Evolutionary conservation across 2,113 vertebrate species (phyloP).

Genomic region (Corvus moneduloides): DNA sequence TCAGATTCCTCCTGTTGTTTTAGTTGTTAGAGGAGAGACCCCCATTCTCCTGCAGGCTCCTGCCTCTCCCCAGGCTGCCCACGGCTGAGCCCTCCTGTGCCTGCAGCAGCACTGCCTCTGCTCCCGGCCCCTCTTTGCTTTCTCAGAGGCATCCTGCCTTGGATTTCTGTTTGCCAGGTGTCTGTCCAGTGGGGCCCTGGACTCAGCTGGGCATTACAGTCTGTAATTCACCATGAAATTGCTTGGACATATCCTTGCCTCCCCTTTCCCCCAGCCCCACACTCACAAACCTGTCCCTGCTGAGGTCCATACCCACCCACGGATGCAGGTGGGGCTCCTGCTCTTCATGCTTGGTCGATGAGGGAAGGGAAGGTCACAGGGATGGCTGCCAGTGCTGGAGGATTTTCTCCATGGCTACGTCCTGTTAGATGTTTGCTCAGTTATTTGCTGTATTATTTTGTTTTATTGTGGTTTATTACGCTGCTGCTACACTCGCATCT

Average conservation of each 20-base stretch:
- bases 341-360: not conserved
- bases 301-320: not conserved
- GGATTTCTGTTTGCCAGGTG: not conserved
- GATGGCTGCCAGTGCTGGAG: not conserved
- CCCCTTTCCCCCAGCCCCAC: not conserved
- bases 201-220: not conserved
- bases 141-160: not conserved
- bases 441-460: not conserved
- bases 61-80: not conserved
- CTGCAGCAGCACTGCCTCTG: not conserved
- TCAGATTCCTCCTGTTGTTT: not conserved
- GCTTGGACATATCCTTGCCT: not conserved
- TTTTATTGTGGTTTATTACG: not conserved
- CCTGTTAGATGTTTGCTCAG: not conserved
- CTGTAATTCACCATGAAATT: not conserved
- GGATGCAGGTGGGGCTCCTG: not conserved
- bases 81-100: fast-evolving
- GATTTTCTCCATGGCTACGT: not conserved
- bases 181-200: not conserved
- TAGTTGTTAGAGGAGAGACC: not conserved
- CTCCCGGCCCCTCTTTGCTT: not conserved
- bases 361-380: not conserved
- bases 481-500: not conserved
- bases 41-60: not conserved
- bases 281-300: not conserved